Evolutionary conservation across 1,140 invertebrate species (phyloP).

Genomic region (Sminthurides bifidus): DNA sequence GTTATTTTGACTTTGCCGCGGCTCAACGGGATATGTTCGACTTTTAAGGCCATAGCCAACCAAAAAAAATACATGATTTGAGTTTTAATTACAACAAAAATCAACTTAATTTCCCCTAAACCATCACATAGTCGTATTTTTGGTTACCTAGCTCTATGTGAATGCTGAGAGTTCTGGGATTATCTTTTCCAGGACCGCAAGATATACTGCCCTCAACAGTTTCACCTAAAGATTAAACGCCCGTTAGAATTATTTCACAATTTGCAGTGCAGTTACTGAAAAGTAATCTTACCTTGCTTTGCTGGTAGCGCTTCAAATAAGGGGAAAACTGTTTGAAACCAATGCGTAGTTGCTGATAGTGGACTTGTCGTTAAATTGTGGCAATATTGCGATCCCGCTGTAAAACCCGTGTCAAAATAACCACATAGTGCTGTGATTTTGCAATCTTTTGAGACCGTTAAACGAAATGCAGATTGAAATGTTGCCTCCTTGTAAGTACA

Average conservation of each 20-base stretch:
- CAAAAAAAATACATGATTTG: too few species aligned
- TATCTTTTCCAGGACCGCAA: constrained; percentile 47
- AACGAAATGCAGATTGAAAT: constrained; percentile 63
- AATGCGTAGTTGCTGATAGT: constrained; percentile 74
- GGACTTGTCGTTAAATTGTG: constrained; percentile 30
- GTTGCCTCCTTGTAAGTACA: constrained; percentile 68
- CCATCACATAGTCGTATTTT: too few species aligned
- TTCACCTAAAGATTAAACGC: constrained; percentile 41
- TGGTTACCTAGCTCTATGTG: too few species aligned
- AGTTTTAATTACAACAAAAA: too few species aligned
- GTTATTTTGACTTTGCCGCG: too few species aligned
- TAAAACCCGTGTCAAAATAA: constrained; percentile 17
- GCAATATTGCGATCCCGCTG: constrained; percentile 33
- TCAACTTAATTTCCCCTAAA: too few species aligned
- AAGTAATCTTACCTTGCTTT: constrained; percentile 47
- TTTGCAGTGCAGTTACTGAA: not conserved
- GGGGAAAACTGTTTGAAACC: constrained; percentile 96
- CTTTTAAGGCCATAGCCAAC: too few species aligned
- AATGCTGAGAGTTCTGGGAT: too few species aligned
- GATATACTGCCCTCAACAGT: constrained; percentile 49
- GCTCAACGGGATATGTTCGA: too few species aligned
- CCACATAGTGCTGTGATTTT: constrained; percentile 14
- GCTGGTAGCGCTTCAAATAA: constrained; percentile 59
- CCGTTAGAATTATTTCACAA: constrained; percentile 1
- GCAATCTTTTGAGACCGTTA: constrained; percentile 44